Percentiles rank a stretch among this genome's conserved stretches.
phyloP scores from a whole-genome alignment of 2,888 invertebrate genomes.

The Herminia tarsipennalis region DNA sequence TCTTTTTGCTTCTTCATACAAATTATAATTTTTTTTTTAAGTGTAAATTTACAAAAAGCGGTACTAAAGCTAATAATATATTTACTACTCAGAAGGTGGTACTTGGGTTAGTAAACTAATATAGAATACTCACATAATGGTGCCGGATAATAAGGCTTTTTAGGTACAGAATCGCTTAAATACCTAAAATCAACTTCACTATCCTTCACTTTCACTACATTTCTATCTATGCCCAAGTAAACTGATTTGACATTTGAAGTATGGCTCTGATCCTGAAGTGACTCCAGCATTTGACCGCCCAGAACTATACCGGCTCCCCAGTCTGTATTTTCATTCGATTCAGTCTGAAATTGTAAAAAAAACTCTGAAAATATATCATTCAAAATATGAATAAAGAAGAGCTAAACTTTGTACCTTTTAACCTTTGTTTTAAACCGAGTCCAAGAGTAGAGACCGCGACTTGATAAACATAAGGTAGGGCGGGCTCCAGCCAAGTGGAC shows the following conservation, averaged over 20 bases:
- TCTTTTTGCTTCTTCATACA: too few species aligned
- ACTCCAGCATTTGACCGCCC: constrained; percentile 68
- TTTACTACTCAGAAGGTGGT: too few species aligned
- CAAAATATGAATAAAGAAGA: too few species aligned
- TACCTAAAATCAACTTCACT: constrained; percentile 81
- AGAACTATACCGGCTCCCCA: constrained; percentile 42
- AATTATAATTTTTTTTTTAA: too few species aligned
- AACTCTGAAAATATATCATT: too few species aligned
- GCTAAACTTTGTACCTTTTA: too few species aligned
- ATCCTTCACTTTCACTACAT: constrained; percentile 67
- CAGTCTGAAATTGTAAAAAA: constrained; percentile 63
- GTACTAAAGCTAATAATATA: too few species aligned
- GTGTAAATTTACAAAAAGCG: too few species aligned
- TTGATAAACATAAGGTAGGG: too few species aligned
- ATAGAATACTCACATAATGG: constrained; percentile 69
- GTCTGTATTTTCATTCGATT: constrained; percentile 15
- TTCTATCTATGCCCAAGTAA: constrained; percentile 79
- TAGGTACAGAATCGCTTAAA: constrained; percentile 77
- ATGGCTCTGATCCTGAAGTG: constrained; percentile 54
- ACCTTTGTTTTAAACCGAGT: too few species aligned
- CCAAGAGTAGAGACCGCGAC: too few species aligned
- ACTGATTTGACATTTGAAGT: constrained; percentile 55
- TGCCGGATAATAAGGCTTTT: constrained; percentile 80
- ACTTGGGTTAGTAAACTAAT: background rate
- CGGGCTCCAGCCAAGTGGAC: too few species aligned